Base-by-base conservation (phyloP, 1,140 invertebrate species). In the Olivierus martensii region DNA sequence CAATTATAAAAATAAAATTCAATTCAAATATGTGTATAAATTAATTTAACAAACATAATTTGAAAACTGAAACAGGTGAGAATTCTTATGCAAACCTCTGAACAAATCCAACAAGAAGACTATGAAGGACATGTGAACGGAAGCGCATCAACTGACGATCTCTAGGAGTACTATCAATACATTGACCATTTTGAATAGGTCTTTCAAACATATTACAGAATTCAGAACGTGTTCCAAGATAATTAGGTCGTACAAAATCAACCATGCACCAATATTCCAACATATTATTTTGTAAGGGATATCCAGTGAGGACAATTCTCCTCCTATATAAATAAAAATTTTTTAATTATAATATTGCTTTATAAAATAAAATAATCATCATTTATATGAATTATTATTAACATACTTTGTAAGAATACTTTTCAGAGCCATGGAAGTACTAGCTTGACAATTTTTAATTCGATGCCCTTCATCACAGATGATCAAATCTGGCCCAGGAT, bases 251-350 rank as follows among this genome's bases (percentile, higher is more conserved):
- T 1, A 95, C 90, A 66, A 94, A 96, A 61, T 95, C 89, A 3
- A 94, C 88, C 89, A 93, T 93, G 64, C 88, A 76, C 87, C 88
- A 95, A 66, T 96, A 96, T 68, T 96, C 92, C 21, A 92, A 69
- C 2, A 96, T 69, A 72, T 95, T 95, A 68, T 96, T 96, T 69
- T 96, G 92, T n/a, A 96, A 67, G 0, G 92, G 92, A 76, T 94
- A 94, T 15, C 92, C 92, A 9, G 92, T 96, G 5, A 96, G 71
- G 7, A 43, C 41, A 43, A 43, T 22, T 18, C 41, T 4, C 7
- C 41, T 17, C 9, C 41, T 43, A 43, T 43, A 43, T 22, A 43
- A 17, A 43, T 43, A 43, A 17, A 43, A 18, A n/a, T n/a, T n/a
- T n/a, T n/a, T 22, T 6, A 17, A 43, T 43, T 17, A 6, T 43